Base-by-base conservation (phyloP, 2,113 vertebrate species). In the Struthio camelus region DNA sequence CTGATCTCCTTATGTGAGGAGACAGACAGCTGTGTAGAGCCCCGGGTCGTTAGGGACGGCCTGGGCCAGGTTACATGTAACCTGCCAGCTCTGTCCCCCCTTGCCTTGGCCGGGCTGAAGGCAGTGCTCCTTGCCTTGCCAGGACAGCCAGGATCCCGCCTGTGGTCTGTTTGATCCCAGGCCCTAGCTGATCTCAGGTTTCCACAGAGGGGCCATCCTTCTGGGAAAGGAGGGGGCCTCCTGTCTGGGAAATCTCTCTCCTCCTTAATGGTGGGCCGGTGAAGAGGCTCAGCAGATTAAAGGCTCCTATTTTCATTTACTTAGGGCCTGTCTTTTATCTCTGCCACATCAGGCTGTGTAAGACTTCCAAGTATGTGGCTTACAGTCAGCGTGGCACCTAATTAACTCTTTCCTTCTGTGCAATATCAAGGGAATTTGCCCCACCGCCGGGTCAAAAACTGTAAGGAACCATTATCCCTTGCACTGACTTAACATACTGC, bases 341-440 rank as follows among this genome's bases (percentile, higher is more conserved):
- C 40, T 0, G 0, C 25, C 93, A 97, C 93, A n/a, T 91, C 64
- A 78, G 76, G 53, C 79, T 53, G 67, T 36, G 70, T 82, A 77
- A 87, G 81, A 71, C 75, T 95, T 93, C 79, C 85, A 87, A 77
- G 64, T 58, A 80, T 77, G 80, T 66, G 84, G 84, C 61, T 92
- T 56, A 44, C 2, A 90, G 54, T 85, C 81, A 89, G 62, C 87
- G 67, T 80, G 89, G 87, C 89, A 96, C 36, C 14, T 95, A 97
- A 96, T 96, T 89, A 95, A 94, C 96, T 96, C 82, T 20, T 93
- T 95, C 89, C 70, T 96, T 90, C 85, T 97, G 90, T 75, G 71
- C 81, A 94, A 5, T 71, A 87, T 94, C 92, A 96, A 88, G 93
- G 91, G 54, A 90, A 85, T 93, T 80, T 94, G 82, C 82, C 79